Conservation (phyloP, 2,797 vertebrate genomes). For the Chanos chanos region DNA sequence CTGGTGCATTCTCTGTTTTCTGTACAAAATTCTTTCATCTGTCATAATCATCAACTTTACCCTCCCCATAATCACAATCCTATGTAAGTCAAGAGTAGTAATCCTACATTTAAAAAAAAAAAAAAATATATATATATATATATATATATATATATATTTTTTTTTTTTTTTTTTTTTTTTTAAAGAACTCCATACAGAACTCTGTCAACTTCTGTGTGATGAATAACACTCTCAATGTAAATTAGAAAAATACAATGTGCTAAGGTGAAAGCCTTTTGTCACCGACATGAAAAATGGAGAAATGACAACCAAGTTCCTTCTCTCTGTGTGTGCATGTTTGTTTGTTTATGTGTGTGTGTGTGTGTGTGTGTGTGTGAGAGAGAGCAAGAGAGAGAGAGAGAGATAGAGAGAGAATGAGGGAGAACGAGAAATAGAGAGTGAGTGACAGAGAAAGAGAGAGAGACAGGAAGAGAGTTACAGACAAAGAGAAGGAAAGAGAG, state of each 20-base stretch:
- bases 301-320: slow-evolving; percentile 9
- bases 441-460: too few species aligned
- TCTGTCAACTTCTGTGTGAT: neutral
- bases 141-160: slow-evolving; percentile 29
- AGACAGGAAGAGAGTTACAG: too few species aligned
- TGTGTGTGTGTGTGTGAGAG: slow-evolving; percentile 1
- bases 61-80: too few species aligned
- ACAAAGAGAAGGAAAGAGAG: too few species aligned
- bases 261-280: slow-evolving; percentile 19
- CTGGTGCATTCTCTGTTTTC: too few species aligned
- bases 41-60: too few species aligned
- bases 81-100: neutral
- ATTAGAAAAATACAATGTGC: slow-evolving; percentile 6
- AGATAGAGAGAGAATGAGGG: too few species aligned
- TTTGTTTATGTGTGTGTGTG: neutral
- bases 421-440: neutral
- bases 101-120: neutral
- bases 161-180: slow-evolving; percentile 11
- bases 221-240: slow-evolving; percentile 27
- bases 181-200: slow-evolving; percentile 1
- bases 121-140: too few species aligned
- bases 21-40: too few species aligned
- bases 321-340: neutral
- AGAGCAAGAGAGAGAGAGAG: neutral
- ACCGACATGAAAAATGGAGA: slow-evolving; percentile 23